Base-by-base conservation (phyloP, 2,797 vertebrate species). In the Helicolenus hilgendorfi region DNA sequence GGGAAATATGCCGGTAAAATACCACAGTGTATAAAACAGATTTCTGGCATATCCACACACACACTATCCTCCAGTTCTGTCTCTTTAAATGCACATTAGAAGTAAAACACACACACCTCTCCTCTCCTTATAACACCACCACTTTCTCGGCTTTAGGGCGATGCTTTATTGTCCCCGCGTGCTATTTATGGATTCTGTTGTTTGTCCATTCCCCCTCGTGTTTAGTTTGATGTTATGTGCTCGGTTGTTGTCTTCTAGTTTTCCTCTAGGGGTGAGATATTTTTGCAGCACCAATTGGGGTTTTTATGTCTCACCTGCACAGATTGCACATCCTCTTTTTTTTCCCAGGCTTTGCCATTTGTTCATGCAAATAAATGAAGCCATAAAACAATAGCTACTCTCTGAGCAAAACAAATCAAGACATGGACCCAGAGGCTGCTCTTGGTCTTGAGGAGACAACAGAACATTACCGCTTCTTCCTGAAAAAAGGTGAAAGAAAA, bases 261-360 rank as follows among this genome's bases (percentile, higher is more conserved):
- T 36, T 63, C 62, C 60, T 84, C 68, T 63, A n/a, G 72, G 81
- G 76, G 27, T 36, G 65, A 80, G 59, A 65, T 86, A 69, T 85
- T 72, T 69, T 81, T 78, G 67, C 27, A 75, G 24, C 68, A 68
- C 35, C 75, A 55, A 11, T 60, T 69, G 11, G 38, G 20, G 11
- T 26, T 75, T 72, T 80, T 69, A 74, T 71, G 64, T 64, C 72
- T 79, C 65, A 86, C 67, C 72, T 85, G 81, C 63, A 78, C 77
- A 79, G 22, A 83, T 78, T 69, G 45, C 8, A 78, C 9, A 35
- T 79, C 27, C 20, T 41, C 38, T 58, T 79, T 76, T 68, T 67
- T 70, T 70, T 15, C 65, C 65, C 20, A 26, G 33, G 35, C 59
- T 83, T 76, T 78, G 35, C 49, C 49, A 81, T 83, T 89, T 74